Conservation (phyloP, 2,888 invertebrate species). For the Sphinx pinastri region DNA sequence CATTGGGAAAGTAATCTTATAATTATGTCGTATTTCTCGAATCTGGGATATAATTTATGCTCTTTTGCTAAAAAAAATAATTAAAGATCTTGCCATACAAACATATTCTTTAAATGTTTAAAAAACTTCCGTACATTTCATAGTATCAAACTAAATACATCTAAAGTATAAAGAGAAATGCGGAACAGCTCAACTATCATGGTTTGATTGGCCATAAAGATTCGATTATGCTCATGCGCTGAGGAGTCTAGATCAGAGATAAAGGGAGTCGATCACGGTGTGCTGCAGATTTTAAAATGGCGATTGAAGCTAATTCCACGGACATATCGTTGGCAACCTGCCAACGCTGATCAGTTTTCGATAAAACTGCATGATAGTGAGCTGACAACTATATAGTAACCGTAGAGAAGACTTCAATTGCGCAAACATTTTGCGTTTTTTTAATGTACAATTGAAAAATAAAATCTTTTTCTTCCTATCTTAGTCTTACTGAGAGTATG, state of each 20-base stretch:
- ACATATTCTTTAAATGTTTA: neutral
- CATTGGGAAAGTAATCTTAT: no score
- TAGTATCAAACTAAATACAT: neutral
- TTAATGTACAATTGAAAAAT: no score
- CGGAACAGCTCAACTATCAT: neutral
- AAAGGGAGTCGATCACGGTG: slow-evolving; percentile 1
- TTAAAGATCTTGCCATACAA: neutral
- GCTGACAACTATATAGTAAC: neutral
- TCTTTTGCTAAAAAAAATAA: no score
- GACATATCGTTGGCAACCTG: slow-evolving; percentile 15
- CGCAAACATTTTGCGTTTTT: no score
- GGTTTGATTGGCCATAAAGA: slow-evolving; percentile 20
- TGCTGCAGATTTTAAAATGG: slow-evolving; percentile 8
- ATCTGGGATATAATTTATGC: no score
- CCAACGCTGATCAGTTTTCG: slow-evolving; percentile 21
- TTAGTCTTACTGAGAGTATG: no score
- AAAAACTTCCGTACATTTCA: no score
- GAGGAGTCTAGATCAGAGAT: slow-evolving; percentile 7
- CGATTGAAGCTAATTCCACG: slow-evolving; percentile 18
- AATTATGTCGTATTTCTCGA: no score
- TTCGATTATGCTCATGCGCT: slow-evolving; percentile 12
- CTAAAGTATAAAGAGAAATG: slow-evolving; percentile 2
- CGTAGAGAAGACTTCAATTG: no score
- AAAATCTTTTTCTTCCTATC: no score
- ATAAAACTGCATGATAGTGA: slow-evolving; percentile 10